Percentiles rank a stretch among this genome's conserved stretches.
These are phyloP conservation scores for Erethizon dorsatum DNA, from an alignment of 2,797 vertebrate species.

Conservation along the genomic window DNA sequence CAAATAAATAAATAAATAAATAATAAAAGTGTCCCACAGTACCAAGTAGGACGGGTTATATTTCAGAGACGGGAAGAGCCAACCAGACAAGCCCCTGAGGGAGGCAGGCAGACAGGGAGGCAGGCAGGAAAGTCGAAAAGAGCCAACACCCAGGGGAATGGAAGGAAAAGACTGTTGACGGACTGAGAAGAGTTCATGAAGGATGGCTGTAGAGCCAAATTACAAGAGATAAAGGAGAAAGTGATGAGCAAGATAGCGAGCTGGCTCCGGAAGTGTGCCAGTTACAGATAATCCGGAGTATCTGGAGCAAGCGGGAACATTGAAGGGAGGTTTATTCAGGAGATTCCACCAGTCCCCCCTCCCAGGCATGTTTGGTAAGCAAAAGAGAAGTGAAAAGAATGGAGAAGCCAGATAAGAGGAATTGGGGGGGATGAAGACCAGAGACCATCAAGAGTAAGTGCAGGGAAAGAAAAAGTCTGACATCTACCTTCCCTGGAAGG, in stretches of 20 bases:
- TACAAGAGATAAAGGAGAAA: neutral
- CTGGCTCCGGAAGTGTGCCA: neutral
- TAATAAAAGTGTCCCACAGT: neutral
- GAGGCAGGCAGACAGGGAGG: neutral
- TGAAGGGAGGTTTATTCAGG: neutral
- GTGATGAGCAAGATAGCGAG: neutral
- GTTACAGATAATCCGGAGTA: no score
- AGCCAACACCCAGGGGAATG: neutral
- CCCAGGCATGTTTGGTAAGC: neutral
- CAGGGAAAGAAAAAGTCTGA: neutral
- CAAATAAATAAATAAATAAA: neutral
- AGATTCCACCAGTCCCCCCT: neutral
- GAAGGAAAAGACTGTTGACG: neutral
- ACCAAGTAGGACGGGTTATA: neutral
- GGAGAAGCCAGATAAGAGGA: neutral
- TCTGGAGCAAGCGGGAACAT: neutral
- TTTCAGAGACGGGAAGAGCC: neutral
- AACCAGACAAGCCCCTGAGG: neutral
- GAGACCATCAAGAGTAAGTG: neutral
- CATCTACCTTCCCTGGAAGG: neutral
- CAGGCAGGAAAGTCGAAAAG: neutral
- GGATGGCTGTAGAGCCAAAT: neutral
- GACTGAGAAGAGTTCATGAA: neutral
- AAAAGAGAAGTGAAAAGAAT: slow-evolving; percentile 7
- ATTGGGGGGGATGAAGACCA: neutral